Base-by-base conservation (phyloP, 2,888 invertebrate species). In the Erebia palarica region DNA sequence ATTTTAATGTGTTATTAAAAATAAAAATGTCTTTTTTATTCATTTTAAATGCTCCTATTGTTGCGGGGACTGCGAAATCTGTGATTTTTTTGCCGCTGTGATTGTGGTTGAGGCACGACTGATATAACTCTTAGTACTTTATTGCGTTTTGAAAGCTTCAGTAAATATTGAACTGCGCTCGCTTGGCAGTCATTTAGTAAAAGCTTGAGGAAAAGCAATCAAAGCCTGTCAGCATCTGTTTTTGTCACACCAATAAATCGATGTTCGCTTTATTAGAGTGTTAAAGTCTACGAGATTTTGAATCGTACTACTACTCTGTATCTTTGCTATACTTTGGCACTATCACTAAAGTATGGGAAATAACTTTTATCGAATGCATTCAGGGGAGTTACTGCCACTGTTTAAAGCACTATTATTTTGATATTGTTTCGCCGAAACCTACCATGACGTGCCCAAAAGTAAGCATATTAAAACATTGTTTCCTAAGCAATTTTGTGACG, bases 141-240 rank as follows among this genome's bases (percentile, higher is more conserved):
- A 59, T 59, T 59, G 27, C 27, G 36, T 59, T 36, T 59, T 59
- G n/a, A 36, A 59, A 14, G 58, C 58, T 59, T 59, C 58, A 27
- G 58, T 21, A 36, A 59, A 59, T 59, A 59, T 27, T 59, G 36
- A 59, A 36, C 36, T 14, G 13, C 14, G 57, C 27, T 59, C 58
- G 14, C 55, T 36, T 36, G n/a, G 58, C 18, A 61, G 44, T 44
- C 18, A 61, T 61, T 61, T 18, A 44, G 61, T 18, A 44, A 61
- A 61, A 61, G 61, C 61, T 61, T 61, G 11, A 44, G 61, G 16
- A 44, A 61, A 61, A 61, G 61, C 61, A 61, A 61, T 61, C 61
- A 44, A 42, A 44, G 44, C 44, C 11, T 44, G 44, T 7, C 61
- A 44, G 18, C 61, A 44, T 44, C 61, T 61, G 61, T 18, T 61